phyloP scores from a whole-genome alignment of 2,113 vertebrate genomes.

The Elaphurus davidianus region DNA sequence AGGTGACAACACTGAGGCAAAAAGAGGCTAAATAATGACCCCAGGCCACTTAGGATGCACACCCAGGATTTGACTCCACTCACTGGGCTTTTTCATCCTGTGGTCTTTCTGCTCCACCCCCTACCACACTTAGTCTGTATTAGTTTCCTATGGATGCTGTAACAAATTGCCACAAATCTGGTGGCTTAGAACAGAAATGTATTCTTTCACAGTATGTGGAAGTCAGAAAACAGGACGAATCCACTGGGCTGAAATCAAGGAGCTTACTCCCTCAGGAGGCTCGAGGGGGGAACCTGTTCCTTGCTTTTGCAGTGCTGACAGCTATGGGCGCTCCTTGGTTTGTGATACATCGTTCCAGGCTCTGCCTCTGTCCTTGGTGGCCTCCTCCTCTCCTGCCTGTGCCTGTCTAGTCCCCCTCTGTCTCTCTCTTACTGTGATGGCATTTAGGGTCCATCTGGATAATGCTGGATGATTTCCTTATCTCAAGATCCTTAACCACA shows the following conservation, averaged over 20 bases:
- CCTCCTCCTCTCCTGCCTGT: background rate
- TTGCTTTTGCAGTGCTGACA: background rate
- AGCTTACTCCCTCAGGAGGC: background rate
- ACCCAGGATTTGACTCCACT: background rate
- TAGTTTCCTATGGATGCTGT: background rate
- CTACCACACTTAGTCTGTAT: background rate
- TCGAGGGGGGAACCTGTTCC: accelerated
- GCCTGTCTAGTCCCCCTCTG: accelerated
- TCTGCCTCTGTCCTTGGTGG: accelerated
- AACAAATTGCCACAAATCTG: background rate
- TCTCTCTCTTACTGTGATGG: background rate
- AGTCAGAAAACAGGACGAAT: background rate
- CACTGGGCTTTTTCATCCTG: background rate
- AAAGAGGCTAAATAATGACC: background rate
- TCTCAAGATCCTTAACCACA: background rate
- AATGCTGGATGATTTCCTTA: background rate
- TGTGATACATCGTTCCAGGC: accelerated
- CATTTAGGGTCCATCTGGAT: background rate
- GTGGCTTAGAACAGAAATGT: background rate
- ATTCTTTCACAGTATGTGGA: background rate
- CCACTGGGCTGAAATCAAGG: background rate
- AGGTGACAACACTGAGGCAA: background rate
- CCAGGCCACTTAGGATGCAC: accelerated
- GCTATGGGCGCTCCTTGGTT: background rate
- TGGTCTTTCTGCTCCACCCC: accelerated